A percentile compares a stretch with the other conserved stretches of the same genome.
phyloP scores from a whole-genome alignment of 2,797 vertebrate genomes.

The Aphelocoma californica region DNA sequence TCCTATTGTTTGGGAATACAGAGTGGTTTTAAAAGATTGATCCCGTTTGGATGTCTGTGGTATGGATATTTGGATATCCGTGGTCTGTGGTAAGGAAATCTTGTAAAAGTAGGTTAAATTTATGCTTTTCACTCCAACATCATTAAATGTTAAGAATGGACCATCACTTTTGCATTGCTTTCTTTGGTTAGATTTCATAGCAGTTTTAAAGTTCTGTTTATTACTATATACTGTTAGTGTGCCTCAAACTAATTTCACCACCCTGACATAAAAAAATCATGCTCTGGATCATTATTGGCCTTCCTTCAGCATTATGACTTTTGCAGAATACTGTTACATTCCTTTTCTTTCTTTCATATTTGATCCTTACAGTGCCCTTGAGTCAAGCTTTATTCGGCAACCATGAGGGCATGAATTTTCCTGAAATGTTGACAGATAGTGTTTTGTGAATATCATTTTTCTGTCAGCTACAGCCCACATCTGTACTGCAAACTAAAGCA shows the following conservation, averaged over 20 bases:
- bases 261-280: background rate
- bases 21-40: background rate
- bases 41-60: background rate
- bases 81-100: background rate
- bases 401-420: constrained; percentile 9
- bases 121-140: background rate
- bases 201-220: background rate
- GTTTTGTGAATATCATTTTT: constrained; percentile 16
- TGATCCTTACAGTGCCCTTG: constrained; percentile 29
- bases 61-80: accelerated
- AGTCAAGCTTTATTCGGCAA: constrained; percentile 44
- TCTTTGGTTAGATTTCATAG: background rate
- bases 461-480: background rate
- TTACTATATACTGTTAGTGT: background rate
- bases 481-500: constrained; percentile 2
- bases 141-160: background rate
- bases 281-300: background rate
- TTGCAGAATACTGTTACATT: background rate
- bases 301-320: background rate
- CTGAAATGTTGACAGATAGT: constrained; percentile 26
- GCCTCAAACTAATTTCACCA: background rate
- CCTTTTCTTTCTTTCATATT: constrained; percentile 31
- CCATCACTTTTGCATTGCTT: background rate
- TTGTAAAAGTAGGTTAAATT: background rate
- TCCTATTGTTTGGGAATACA: background rate